Conservation (phyloP, 2,797 vertebrate genomes). For the Nasua narica region DNA sequence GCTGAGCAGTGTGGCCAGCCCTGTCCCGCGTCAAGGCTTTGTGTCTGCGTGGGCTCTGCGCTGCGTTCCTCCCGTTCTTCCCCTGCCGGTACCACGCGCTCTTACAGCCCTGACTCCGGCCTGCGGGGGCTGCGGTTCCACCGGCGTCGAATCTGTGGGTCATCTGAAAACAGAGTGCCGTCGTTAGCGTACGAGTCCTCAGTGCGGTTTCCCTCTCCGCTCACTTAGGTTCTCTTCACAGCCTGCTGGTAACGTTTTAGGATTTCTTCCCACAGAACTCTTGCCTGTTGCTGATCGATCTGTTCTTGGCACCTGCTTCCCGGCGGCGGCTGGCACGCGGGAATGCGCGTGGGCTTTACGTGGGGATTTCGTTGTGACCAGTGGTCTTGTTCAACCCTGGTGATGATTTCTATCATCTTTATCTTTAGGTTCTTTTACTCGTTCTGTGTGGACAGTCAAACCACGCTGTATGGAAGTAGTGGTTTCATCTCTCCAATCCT, state of each 20-base stretch:
- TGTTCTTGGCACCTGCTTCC: background rate
- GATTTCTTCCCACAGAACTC: background rate
- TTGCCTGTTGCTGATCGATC: background rate
- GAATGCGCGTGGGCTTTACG: too few species aligned
- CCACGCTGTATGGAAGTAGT: background rate
- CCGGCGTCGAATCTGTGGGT: accelerated
- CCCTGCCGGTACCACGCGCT: accelerated
- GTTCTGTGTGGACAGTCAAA: background rate
- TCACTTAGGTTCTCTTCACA: background rate
- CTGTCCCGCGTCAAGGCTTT: background rate
- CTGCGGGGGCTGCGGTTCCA: too few species aligned
- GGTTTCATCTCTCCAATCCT: background rate
- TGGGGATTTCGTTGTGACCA: background rate
- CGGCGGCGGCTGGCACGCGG: too few species aligned
- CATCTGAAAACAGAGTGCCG: background rate
- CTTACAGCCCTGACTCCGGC: background rate
- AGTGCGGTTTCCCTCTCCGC: background rate
- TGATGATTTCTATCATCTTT: background rate
- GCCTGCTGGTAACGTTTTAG: background rate
- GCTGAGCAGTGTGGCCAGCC: background rate
- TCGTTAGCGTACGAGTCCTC: too few species aligned
- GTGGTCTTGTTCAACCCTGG: background rate
- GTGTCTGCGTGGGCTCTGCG: background rate
- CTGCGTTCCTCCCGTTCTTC: background rate
- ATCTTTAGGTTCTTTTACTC: background rate